Evolutionary conservation across 2,888 invertebrate genomes (phyloP).

Genomic region (Neuroscelio doddi): DNA sequence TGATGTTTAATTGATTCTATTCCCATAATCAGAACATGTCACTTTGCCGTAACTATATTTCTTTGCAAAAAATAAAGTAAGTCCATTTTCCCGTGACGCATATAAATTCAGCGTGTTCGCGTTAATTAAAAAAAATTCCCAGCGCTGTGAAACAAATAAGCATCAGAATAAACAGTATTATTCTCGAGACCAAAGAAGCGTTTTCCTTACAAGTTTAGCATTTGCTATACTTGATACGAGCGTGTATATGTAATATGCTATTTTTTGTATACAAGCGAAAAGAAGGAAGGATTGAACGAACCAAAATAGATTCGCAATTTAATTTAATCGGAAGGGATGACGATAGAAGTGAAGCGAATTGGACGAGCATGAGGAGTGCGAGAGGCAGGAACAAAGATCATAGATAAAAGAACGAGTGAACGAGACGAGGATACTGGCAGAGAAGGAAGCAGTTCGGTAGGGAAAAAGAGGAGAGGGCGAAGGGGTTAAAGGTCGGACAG

Average conservation of each 20-base stretch:
- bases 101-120: too few relatives aligned
- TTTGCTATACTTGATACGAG: constrained; percentile 1
- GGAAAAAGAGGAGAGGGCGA: too few relatives aligned
- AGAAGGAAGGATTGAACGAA: constrained; percentile 18
- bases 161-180: too few relatives aligned
- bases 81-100: too few relatives aligned
- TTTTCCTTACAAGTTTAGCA: not conserved
- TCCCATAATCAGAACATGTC: too few relatives aligned
- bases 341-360: constrained; percentile 16
- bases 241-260: not conserved
- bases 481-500: constrained; percentile 3
- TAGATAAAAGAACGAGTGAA: constrained; percentile 10
- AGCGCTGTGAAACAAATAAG: too few relatives aligned
- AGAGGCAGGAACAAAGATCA: constrained; percentile 15
- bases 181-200: not conserved
- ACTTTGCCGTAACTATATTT: too few relatives aligned
- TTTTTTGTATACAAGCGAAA: constrained; percentile 3
- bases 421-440: not conserved
- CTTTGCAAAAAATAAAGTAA: too few relatives aligned
- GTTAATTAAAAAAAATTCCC: too few relatives aligned
- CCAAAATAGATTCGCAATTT: constrained; percentile 38
- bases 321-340: constrained; percentile 38
- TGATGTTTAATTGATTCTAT: too few relatives aligned
- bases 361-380: constrained; percentile 14
- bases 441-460: not conserved